Percentiles rank a stretch among this genome's conserved stretches.
Evolutionary conservation across 2,888 invertebrate genomes (phyloP).

Genomic region (Archips xylosteana): DNA sequence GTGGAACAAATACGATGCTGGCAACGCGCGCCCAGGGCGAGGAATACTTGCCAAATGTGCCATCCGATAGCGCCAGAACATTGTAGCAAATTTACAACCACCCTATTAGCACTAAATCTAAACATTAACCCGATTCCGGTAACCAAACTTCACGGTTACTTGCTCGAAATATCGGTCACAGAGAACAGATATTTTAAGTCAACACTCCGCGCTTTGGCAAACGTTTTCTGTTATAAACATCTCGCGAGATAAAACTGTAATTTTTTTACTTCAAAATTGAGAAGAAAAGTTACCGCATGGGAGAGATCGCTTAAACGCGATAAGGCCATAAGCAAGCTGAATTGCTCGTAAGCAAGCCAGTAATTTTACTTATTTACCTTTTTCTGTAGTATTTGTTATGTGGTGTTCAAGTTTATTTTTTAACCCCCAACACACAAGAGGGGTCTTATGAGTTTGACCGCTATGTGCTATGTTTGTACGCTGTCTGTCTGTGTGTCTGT

Average conservation of each 20-base stretch:
- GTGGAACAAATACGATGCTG: conserved; percentile 74
- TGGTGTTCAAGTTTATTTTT: too few relatives aligned
- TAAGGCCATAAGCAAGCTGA: too few relatives aligned
- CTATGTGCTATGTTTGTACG: too few relatives aligned
- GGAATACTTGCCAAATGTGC: conserved; percentile 80
- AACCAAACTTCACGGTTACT: conserved; percentile 78
- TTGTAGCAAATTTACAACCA: conserved; percentile 82
- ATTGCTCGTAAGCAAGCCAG: too few relatives aligned
- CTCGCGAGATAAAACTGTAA: conserved; percentile 44
- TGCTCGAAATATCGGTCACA: conserved; percentile 73
- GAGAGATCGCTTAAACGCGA: too few relatives aligned
- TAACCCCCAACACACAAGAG: too few relatives aligned
- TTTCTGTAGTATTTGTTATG: too few relatives aligned
- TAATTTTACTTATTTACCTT: too few relatives aligned
- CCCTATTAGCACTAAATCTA: conserved; percentile 85
- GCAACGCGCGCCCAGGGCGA: conserved; percentile 69
- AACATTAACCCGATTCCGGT: conserved; percentile 84
- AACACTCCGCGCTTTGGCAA: conserved; percentile 59
- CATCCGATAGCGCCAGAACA: conserved; percentile 83
- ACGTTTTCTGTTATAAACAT: conserved; percentile 49
- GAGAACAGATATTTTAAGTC: conserved; percentile 62
- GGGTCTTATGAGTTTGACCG: too few relatives aligned
- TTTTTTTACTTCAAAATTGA: too few relatives aligned
- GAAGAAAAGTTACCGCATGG: too few relatives aligned
- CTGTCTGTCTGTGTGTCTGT: too few relatives aligned